Base-by-base conservation (phyloP, 2,797 vertebrate species). In the Vireo griseus region DNA sequence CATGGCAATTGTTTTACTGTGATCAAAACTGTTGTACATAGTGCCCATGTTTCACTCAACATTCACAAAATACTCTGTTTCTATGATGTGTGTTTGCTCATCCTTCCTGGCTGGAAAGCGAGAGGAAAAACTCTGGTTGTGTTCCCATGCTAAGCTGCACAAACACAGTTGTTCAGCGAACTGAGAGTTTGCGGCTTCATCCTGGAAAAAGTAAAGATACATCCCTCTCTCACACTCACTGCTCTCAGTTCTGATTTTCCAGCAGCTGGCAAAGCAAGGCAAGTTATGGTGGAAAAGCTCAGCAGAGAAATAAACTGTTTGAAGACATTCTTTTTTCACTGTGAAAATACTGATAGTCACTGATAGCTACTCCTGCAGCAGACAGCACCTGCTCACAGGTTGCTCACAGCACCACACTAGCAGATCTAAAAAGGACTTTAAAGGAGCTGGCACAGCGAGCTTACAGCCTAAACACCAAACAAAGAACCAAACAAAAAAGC, bases 61-160 rank as follows among this genome's bases (percentile, higher is more conserved):
- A 71, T 63, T 92, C 92, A 91, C 67, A 94, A 72, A 89, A 90
- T 14, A 25, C 50, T 96, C 72, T 55, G 6, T 85, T 90, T 94
- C 91, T 95, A 55, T 40, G 37, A 69, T 63, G 33, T 66, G 69
- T 84, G 66, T 87, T 88, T 96, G 50, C 85, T 96, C 86, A 86
- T 90, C 73, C 59, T 86, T 90, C 73, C 90, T 90, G 90, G 83
- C 72, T 92, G 91, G 80, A 95, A 95, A 92, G 50, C 4, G 50
- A 93, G 72, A 91, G 50, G 65, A 44, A 90, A 92, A 88, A 9
- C 71, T 87, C 48, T 89, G 81, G 57, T 87, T 71, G 31, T 11
- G 45, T 85, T 92, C 86, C 84, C 9, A 5, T 13, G 24, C 66
- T 85, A 68, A 95, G 31, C 3, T 75, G 51, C 55, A 47, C 17